phyloP scores from a whole-genome alignment of 2,797 vertebrate genomes.

The Spinibarbus caldwelli region DNA sequence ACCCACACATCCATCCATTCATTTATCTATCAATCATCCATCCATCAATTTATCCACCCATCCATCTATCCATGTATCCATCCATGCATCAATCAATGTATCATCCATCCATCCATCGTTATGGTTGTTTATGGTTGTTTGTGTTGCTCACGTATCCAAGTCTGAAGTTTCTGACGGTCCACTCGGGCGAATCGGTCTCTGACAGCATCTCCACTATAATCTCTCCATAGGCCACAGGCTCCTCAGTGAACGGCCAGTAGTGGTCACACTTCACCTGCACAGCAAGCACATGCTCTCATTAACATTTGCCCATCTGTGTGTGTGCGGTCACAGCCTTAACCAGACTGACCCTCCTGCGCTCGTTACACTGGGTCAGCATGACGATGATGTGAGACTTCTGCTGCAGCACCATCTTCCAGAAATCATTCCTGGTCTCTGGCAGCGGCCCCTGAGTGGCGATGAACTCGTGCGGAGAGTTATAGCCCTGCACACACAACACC shows the following conservation, averaged over 20 bases:
- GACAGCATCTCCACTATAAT: conserved; percentile 93
- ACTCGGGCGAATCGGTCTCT: conserved; percentile 87
- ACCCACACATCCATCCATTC: too few species aligned
- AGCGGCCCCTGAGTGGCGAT: conserved; percentile 96
- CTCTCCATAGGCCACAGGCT: conserved; percentile 89
- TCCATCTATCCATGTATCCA: too few species aligned
- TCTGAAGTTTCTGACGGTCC: conserved; percentile 90
- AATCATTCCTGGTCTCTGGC: conserved; percentile 94
- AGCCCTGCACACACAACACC: conserved; percentile 78
- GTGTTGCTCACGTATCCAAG: conserved; percentile 87
- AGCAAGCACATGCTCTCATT: neutral
- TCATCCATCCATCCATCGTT: too few species aligned
- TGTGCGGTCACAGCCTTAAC: neutral
- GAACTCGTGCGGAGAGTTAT: conserved; percentile 89
- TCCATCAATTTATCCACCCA: too few species aligned
- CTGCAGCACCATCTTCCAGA: conserved; percentile 98
- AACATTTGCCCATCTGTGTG: neutral
- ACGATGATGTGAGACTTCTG: conserved; percentile 90
- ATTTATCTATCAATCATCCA: too few species aligned
- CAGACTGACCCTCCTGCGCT: conserved; percentile 88
- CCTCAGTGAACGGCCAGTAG: conserved; percentile 95
- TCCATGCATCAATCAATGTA: too few species aligned
- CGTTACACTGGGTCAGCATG: conserved; percentile 96
- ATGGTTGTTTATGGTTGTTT: neutral
- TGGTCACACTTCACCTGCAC: conserved; percentile 96